Percentiles rank a stretch among this genome's conserved stretches.
Evolutionary conservation across 2,113 vertebrate genomes (phyloP).

Genomic region (Progne subis): DNA sequence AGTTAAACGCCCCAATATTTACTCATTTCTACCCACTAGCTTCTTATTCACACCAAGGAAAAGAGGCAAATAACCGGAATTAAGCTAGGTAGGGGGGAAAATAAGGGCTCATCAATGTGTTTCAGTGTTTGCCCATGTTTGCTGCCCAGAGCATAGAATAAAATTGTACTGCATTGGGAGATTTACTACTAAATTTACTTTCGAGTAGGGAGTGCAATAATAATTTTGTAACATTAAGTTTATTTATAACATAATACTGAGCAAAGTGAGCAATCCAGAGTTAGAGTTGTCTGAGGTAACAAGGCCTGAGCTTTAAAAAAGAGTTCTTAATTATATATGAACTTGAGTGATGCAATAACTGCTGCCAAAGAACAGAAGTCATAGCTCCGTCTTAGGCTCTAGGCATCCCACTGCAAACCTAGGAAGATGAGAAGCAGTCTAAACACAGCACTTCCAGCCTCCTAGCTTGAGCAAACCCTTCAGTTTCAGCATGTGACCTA

Average conservation of each 20-base stretch:
- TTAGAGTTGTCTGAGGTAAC: neutral
- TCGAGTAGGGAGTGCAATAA: neutral
- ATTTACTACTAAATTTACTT: neutral
- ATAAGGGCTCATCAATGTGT: fast-evolving
- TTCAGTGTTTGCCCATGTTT: neutral
- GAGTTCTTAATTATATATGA: neutral
- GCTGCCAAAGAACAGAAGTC: neutral
- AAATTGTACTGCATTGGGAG: neutral
- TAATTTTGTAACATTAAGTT: neutral
- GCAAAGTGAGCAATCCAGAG: neutral
- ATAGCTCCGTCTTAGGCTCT: neutral
- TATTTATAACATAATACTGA: neutral
- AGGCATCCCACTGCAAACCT: neutral
- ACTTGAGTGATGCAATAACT: neutral
- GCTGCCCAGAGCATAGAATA: neutral
- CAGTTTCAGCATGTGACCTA: neutral
- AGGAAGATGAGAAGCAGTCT: neutral
- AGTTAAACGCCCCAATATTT: neutral
- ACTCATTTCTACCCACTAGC: neutral
- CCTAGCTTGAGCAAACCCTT: neutral
- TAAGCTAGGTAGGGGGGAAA: neutral
- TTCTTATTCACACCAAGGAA: neutral
- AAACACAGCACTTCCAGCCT: neutral
- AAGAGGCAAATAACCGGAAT: neutral
- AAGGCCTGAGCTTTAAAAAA: neutral